Evolutionary conservation across 1,140 invertebrate species (phyloP), one percentile per base, ranked within the genome.

Genomic region (Archivesica marissinica): DNA sequence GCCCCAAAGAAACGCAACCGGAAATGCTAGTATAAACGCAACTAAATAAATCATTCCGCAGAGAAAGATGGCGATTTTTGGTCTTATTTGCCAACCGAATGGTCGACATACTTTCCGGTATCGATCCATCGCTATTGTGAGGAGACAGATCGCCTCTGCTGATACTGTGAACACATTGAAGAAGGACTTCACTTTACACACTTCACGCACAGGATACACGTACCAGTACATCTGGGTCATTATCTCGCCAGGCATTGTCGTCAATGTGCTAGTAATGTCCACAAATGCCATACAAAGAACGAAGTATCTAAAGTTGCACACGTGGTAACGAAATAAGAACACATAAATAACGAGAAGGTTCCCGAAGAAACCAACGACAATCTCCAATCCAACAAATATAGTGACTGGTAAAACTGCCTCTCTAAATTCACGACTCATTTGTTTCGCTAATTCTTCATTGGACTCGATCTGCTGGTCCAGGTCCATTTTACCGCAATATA

Each of bases 201-300:
- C 30, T n/a, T 50, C 20, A 13, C 74, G 50, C 0, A 30, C n/a
- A 3, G 82, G 86, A 75, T 89, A 90, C 0, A 85, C 87, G 81
- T 89, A 90, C 85, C 88, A 89, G 76, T 78, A 80, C 0, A 74
- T 35, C 54, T 89, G 87, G 56, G 89, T 86, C 0, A 89, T 38
- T 7, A 89, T 82, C 59, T 90, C 89, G 13, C 85, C 88, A 15
- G 89, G 89, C 25, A 90, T 90, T 44, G 85, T 86, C 0, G 88
- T 80, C n/a, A 80, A 54, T 52, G 86, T 89, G 76, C 84, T 87
- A 25, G 84, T 56, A 15, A 90, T 52, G 78, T 90, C 89, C 30
- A 88, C 74, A 13, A 86, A 50, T 15, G 88, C 89, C 50, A 90
- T 59, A 23, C 83, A 83, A 50, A 23, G 85, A 7, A 88, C 78